Conservation (phyloP, 2,888 invertebrate species). For the Dilophus febrilis region DNA sequence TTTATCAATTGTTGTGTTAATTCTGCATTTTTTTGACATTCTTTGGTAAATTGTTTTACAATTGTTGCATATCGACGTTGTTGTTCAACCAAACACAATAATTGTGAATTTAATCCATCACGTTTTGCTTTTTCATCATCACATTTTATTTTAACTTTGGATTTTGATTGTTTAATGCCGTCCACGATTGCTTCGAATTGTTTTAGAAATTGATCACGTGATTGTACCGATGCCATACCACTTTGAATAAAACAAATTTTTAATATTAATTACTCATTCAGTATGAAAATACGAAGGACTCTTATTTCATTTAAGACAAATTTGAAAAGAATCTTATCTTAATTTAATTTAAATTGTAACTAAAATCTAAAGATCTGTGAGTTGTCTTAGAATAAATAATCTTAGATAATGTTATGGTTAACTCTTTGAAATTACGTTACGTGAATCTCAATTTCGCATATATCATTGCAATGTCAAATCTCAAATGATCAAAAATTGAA, state of each 20-base stretch:
- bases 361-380: too few species aligned
- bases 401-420: too few species aligned
- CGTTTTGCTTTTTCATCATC: slow-evolving; percentile 48
- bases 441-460: too few species aligned
- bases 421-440: too few species aligned
- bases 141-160: slow-evolving; percentile 48
- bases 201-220: slow-evolving; percentile 75
- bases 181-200: slow-evolving; percentile 83
- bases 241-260: slow-evolving; percentile 30
- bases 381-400: too few species aligned
- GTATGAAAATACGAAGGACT: too few species aligned
- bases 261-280: too few species aligned
- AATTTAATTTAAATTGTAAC: too few species aligned
- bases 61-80: slow-evolving; percentile 61
- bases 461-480: too few species aligned
- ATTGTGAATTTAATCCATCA: slow-evolving; percentile 44
- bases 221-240: slow-evolving; percentile 63
- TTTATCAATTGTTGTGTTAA: slow-evolving; percentile 15
- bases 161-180: slow-evolving; percentile 71
- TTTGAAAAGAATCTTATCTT: too few species aligned
- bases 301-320: too few species aligned
- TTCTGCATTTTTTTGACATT: slow-evolving; percentile 52
- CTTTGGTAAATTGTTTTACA: slow-evolving; percentile 57
- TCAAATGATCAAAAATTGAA: too few species aligned
- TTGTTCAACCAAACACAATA: slow-evolving; percentile 44